Conservation (phyloP, 1,140 invertebrate genomes). For the Atta texana region DNA sequence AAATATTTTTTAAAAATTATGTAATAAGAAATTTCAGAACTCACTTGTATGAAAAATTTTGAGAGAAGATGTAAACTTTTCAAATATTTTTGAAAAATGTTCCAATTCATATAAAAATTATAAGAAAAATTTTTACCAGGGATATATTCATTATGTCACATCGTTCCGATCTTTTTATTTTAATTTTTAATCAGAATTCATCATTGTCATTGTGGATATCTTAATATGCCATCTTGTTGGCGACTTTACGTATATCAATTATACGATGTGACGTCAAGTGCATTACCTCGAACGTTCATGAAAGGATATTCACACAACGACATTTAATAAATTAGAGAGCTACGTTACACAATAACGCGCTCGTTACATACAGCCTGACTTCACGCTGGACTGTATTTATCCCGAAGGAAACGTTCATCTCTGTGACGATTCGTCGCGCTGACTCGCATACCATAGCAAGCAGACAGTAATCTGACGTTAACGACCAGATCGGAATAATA, state of each 20-base stretch:
- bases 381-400: constrained; percentile 35
- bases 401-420: constrained; percentile 42
- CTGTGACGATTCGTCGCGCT: constrained; percentile 13
- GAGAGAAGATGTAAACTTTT: too few relatives aligned
- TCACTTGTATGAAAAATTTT: too few relatives aligned
- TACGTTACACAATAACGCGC: constrained; percentile 26
- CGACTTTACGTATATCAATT: constrained; percentile 40
- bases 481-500: constrained; percentile 45
- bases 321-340: constrained; percentile 50
- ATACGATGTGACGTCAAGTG: background rate
- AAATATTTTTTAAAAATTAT: too few relatives aligned
- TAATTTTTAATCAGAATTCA: background rate
- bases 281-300: constrained; percentile 3
- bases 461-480: constrained; percentile 42
- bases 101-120: too few relatives aligned
- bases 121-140: too few relatives aligned
- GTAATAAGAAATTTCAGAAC: too few relatives aligned
- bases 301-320: constrained; percentile 15
- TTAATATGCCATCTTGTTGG: background rate
- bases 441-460: background rate
- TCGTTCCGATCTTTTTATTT: background rate
- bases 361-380: constrained; percentile 49
- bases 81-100: too few relatives aligned
- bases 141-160: background rate
- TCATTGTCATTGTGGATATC: background rate